Evolutionary conservation across 2,113 vertebrate genomes (phyloP), one percentile per base, ranked within the genome.

Genomic region (Nannobrachium achirus): DNA sequence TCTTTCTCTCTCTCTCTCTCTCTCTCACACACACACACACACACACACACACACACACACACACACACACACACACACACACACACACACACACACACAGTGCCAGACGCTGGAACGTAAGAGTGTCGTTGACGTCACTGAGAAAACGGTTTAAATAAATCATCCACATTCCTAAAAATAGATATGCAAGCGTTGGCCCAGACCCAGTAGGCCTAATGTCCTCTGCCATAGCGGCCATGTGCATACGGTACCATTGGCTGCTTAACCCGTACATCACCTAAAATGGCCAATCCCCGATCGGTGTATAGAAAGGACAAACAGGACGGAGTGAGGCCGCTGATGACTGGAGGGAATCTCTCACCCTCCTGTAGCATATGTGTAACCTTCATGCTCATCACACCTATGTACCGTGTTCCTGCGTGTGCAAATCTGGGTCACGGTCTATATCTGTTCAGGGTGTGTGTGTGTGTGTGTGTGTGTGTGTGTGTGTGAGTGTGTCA

Each of bases 121-220:
- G 63, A 85, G 63, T 63, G 69, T 63, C 73, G 83, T 71, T 80
- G 81, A 88, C 75, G 82, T 91, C 78, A 85, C 56, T 10, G 66
- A 67, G 56, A 62, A 61, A 79, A 71, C 56, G 78, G 13, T 84
- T 93, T 92, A 86, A 91, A 92, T 92, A 92, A 93, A 81, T 91
- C 82, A 91, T 88, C 68, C 14, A 4, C 60, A 59, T 53, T 65
- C 82, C 60, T 4, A 69, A 85, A 33, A 92, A 92, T 92, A 91
- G 90, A 80, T 75, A 56, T 20, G 41, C 73, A 77, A 50, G 79
- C 77, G 2, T 77, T 73, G 79, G 76, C 78, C 72, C 71, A 85
- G 86, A 86, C 86, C 84, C 63, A 68, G 63, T 33, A 9, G 6
- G 61, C 44, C 61, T 15, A 25, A 44, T 69, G 64, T 75, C 63